Evolutionary conservation across 1,140 invertebrate species (phyloP).

Genomic region (Zophobas morio): DNA sequence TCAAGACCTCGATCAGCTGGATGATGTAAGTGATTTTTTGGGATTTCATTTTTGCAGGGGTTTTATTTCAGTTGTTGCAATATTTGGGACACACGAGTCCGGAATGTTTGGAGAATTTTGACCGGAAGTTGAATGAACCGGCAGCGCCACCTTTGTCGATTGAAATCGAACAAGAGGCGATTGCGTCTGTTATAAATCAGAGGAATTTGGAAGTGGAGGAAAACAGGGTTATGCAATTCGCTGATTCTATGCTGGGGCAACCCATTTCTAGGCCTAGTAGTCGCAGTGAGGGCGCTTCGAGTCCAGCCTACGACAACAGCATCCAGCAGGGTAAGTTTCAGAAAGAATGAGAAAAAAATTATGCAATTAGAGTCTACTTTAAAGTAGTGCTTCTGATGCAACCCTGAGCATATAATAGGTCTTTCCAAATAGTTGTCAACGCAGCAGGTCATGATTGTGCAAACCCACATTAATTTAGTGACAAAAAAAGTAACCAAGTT

Average conservation of each 20-base stretch:
- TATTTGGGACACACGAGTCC: conserved; percentile 94
- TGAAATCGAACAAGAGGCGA: conserved; percentile 85
- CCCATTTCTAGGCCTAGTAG: conserved; percentile 59
- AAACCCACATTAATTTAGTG: too few relatives aligned
- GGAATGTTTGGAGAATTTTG: conserved; percentile 85
- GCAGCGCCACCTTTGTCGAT: conserved; percentile 77
- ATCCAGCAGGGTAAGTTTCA: conserved; percentile 46
- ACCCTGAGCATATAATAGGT: too few relatives aligned
- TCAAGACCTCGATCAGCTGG: conserved; percentile 92
- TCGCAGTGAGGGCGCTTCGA: conserved; percentile 24
- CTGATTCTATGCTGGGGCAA: conserved; percentile 60
- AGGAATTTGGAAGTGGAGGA: conserved; percentile 82
- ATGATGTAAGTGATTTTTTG: conserved; percentile 80
- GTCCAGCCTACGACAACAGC: conserved; percentile 36
- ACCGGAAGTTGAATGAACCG: conserved; percentile 80
- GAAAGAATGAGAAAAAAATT: too few relatives aligned
- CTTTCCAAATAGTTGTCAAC: too few relatives aligned
- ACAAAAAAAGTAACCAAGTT: too few relatives aligned
- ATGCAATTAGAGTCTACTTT: background rate
- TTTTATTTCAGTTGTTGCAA: conserved; percentile 79
- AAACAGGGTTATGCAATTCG: conserved; percentile 57
- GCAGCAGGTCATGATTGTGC: too few relatives aligned
- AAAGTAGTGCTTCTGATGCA: background rate
- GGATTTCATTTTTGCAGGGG: conserved; percentile 46
- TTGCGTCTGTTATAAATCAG: conserved; percentile 87